A percentile compares a stretch with the other conserved stretches of the same genome.
phyloP scores from a whole-genome alignment of 2,797 vertebrate genomes.

The Echiichthys vipera region DNA sequence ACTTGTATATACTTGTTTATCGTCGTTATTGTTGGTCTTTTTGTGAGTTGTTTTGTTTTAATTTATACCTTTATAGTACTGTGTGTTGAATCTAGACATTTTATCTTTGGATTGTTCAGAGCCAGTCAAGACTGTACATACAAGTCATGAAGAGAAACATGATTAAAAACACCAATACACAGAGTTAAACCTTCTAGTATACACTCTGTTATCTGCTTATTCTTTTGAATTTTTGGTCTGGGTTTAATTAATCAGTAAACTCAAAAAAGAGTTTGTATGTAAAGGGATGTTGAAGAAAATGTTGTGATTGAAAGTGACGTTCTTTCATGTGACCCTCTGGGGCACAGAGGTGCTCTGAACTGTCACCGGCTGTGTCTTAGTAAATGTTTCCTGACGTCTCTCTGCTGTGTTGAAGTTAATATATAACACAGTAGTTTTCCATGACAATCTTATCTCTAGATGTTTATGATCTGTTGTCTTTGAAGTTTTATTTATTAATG shows the following conservation, averaged over 20 bases:
- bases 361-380: neutral
- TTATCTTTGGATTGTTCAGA: no score
- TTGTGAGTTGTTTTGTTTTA: no score
- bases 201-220: no score
- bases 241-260: neutral
- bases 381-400: constrained; percentile 34
- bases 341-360: neutral
- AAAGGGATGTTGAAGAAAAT: neutral
- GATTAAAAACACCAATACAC: no score
- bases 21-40: neutral
- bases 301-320: neutral
- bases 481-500: constrained; percentile 42
- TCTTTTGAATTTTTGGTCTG: no score
- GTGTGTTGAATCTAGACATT: no score
- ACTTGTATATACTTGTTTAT: neutral
- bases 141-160: no score
- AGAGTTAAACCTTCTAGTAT: no score
- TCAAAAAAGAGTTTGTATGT: no score
- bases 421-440: constrained; percentile 40
- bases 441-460: constrained; percentile 30
- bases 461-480: constrained; percentile 34
- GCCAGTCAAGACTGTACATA: no score
- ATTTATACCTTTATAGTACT: neutral
- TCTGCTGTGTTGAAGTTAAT: constrained; percentile 53
- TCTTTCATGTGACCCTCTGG: neutral